phyloP scores from a whole-genome alignment of 2,113 vertebrate genomes.

The Ranitomeya imitator region DNA sequence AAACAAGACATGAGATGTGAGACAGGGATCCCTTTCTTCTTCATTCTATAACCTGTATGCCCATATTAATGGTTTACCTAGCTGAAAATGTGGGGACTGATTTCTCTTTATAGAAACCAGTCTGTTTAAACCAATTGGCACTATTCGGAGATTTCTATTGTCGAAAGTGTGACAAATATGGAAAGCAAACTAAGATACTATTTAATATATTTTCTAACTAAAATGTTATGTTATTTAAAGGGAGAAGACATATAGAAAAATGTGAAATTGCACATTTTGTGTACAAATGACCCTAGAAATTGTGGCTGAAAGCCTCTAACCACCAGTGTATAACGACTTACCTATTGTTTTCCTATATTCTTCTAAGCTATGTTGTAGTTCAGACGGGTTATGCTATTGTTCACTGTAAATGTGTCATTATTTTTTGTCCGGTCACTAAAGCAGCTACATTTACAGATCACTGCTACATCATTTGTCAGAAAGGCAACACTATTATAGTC shows the following conservation, averaged over 20 bases:
- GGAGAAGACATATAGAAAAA: background rate
- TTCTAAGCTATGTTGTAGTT: background rate
- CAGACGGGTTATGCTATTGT: background rate
- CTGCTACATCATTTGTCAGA: background rate
- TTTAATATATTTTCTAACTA: no score
- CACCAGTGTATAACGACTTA: background rate
- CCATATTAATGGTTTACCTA: no score
- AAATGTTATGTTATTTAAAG: background rate
- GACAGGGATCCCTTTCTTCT: no score
- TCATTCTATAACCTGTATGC: no score
- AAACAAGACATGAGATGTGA: no score
- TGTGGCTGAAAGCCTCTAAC: background rate
- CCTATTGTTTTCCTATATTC: background rate
- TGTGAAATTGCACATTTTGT: background rate
- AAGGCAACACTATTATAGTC: conserved; percentile 12
- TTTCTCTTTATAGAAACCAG: no score
- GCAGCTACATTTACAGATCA: conserved; percentile 25
- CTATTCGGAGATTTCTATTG: background rate
- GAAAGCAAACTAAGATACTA: background rate
- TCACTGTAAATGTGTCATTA: background rate
- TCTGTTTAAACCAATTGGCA: background rate
- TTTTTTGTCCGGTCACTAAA: background rate
- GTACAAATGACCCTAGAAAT: background rate
- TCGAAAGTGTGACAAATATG: background rate
- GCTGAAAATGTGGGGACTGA: no score